A percentile compares a stretch with the other conserved stretches of the same genome.
These are phyloP conservation scores for Naso thynnoides DNA, from an alignment of 2,797 vertebrate genomes.

Conservation along the genomic window DNA sequence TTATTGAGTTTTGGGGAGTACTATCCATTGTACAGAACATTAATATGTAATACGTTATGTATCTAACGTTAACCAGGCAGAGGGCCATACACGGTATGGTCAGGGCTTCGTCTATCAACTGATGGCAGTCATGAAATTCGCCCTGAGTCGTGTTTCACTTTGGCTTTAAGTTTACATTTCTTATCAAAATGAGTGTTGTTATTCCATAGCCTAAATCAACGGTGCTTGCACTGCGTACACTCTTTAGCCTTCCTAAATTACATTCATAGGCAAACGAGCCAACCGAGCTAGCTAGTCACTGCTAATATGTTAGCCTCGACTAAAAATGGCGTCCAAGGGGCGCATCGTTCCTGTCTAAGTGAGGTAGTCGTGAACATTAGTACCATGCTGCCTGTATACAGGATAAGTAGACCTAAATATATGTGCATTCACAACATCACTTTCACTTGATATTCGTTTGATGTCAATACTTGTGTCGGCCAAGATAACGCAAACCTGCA, in stretches of 20 bases:
- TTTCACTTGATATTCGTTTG: not conserved
- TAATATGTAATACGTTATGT: not conserved
- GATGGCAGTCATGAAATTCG: conserved; percentile 29
- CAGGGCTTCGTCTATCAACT: conserved; percentile 74
- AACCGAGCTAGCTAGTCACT: conserved; percentile 20
- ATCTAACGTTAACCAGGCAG: not conserved
- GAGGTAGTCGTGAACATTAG: conserved; percentile 45
- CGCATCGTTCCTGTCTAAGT: conserved; percentile 17
- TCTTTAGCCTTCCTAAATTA: fast-evolving
- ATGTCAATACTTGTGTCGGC: fast-evolving
- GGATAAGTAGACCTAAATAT: fast-evolving
- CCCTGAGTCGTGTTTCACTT: not conserved
- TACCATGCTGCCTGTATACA: not conserved
- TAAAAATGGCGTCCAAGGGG: conserved; percentile 82
- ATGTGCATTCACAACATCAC: not conserved
- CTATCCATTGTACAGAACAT: not conserved
- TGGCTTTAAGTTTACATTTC: not conserved
- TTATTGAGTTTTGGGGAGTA: not conserved
- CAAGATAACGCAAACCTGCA: not conserved
- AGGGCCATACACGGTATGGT: conserved; percentile 42
- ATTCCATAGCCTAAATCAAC: fast-evolving
- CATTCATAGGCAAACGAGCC: conserved; percentile 6
- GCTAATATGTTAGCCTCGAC: conserved; percentile 50
- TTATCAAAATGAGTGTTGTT: fast-evolving
- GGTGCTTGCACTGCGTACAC: fast-evolving